Percentiles rank a stretch among this genome's conserved stretches.
phyloP scores from a whole-genome alignment of 2,888 invertebrate genomes.

The Lepidocyrtoides sp. region DNA sequence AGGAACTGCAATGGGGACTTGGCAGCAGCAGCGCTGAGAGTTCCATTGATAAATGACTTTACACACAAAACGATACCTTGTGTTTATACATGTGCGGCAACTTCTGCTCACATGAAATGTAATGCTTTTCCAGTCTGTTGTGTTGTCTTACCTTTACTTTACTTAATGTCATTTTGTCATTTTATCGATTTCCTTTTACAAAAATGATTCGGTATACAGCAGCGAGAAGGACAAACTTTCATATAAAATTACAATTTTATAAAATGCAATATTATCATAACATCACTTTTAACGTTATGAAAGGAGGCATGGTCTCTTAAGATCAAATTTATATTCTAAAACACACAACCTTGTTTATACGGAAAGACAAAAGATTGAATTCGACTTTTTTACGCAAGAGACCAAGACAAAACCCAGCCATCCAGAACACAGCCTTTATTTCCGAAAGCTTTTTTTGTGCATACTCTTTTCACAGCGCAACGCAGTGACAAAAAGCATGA shows the following conservation, averaged over 20 bases:
- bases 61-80: neutral
- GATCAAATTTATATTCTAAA: neutral
- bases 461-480: too few species aligned
- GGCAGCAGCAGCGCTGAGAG: neutral
- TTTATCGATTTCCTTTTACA: neutral
- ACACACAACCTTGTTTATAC: neutral
- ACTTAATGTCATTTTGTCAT: neutral
- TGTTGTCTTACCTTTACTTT: neutral
- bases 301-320: too few species aligned
- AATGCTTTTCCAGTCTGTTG: conserved; percentile 6
- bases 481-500: too few species aligned
- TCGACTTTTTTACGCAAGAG: neutral
- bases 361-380: neutral
- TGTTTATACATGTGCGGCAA: conserved; percentile 14
- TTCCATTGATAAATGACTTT: neutral
- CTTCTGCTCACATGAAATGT: neutral
- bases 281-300: too few species aligned
- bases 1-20: neutral
- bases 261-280: too few species aligned
- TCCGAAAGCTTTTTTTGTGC: neutral
- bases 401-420: neutral
- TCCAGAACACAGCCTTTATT: neutral
- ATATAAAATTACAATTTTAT: neutral
- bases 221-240: neutral
- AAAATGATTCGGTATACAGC: neutral